Percentiles rank a stretch among this genome's conserved stretches.
phyloP scores from a whole-genome alignment of 1,140 invertebrate genomes.

The Drosophila seguyi region DNA sequence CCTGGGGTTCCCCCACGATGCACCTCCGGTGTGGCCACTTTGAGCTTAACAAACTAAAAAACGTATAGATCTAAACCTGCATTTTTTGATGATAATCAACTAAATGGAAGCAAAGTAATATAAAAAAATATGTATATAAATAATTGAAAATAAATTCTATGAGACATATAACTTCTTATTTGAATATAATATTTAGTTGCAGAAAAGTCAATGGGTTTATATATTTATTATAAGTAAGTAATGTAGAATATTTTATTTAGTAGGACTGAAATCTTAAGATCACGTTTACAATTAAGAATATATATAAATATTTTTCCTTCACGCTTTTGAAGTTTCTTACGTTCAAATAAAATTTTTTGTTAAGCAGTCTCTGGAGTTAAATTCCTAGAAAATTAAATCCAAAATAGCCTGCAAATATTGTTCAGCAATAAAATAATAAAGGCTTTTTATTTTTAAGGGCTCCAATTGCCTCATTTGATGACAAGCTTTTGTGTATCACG shows the following conservation, averaged over 20 bases:
- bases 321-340: too few species aligned
- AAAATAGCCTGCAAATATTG: neutral
- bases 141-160: neutral
- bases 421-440: neutral
- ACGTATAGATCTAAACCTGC: too few species aligned
- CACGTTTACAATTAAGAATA: neutral
- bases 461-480: too few species aligned
- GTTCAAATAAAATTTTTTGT: neutral
- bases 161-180: too few species aligned
- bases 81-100: neutral
- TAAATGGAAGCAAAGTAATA: neutral
- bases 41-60: slow-evolving; percentile 5
- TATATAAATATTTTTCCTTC: neutral
- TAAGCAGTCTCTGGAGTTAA: neutral
- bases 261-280: neutral
- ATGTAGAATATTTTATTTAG: too few species aligned
- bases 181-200: neutral
- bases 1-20: slow-evolving; percentile 41
- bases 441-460: neutral
- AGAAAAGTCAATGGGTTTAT: rapidly evolving
- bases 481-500: neutral
- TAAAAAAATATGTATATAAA: neutral
- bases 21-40: slow-evolving; percentile 10
- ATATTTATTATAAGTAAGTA: too few species aligned
- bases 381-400: neutral